Evolutionary conservation across 1,140 invertebrate genomes (phyloP).

Genomic region (Cylas formicarius): DNA sequence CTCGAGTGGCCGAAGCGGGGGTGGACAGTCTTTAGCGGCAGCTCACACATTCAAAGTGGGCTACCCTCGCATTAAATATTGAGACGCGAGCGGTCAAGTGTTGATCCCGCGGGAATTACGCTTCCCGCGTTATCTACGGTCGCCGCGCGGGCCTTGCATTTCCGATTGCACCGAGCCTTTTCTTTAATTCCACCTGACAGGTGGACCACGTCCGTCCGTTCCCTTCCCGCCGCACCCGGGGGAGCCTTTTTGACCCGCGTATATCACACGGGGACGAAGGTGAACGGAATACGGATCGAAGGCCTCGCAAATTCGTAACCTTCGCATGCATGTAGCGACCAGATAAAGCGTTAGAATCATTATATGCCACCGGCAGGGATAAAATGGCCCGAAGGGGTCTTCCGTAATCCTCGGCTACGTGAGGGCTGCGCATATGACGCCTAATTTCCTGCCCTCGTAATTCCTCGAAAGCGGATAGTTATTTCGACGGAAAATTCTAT

Average conservation of each 20-base stretch:
- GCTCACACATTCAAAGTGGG: slow-evolving; percentile 21
- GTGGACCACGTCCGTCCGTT: slow-evolving; percentile 31
- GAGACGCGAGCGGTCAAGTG: slow-evolving; percentile 30
- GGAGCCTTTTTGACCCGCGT: slow-evolving; percentile 33
- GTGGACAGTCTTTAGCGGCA: slow-evolving; percentile 24
- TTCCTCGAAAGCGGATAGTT: too few relatives aligned
- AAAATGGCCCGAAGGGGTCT: slow-evolving; percentile 22
- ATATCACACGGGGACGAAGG: slow-evolving; percentile 30
- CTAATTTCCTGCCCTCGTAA: slow-evolving; percentile 29
- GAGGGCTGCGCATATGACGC: slow-evolving; percentile 23
- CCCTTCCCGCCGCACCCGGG: slow-evolving; percentile 29
- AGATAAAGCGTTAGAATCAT: slow-evolving; percentile 30
- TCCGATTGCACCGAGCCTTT: slow-evolving; percentile 33
- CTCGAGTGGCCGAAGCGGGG: slow-evolving; percentile 19
- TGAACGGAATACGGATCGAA: slow-evolving; percentile 27
- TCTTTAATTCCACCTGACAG: slow-evolving; percentile 41
- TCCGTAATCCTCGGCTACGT: slow-evolving; percentile 26
- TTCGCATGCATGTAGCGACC: slow-evolving; percentile 31
- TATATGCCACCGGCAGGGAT: slow-evolving; percentile 26
- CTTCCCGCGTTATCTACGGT: slow-evolving; percentile 35
- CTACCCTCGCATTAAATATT: slow-evolving; percentile 39
- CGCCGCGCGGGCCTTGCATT: slow-evolving; percentile 26
- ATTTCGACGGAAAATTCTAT: background rate
- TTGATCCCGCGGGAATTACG: slow-evolving; percentile 23
- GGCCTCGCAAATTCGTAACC: slow-evolving; percentile 11